Evolutionary conservation across 2,797 vertebrate genomes (phyloP), one percentile per base, ranked within the genome.

Genomic region (Natrix natrix): DNA sequence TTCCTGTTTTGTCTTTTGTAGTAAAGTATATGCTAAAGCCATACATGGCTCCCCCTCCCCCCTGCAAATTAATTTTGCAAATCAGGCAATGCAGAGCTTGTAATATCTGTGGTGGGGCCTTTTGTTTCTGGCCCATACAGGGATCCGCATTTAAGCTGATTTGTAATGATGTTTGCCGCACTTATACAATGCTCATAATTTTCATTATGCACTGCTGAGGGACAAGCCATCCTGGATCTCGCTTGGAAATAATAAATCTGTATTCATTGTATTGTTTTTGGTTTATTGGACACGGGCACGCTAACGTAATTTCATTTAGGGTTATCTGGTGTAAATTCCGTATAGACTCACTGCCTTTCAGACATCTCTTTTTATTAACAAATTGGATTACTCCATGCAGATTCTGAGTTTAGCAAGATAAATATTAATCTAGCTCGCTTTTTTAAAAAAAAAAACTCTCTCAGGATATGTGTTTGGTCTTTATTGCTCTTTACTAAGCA

Each of bases 231-330:
- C 83, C 96, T 96, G 96, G 95, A 93, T 93, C 93, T 96, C 92
- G 90, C 93, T 96, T 95, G 95, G 93, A 94, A 94, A 97, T 93
- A 95, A 94, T 95, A 95, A 95, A 96, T 95, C 91, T 95, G 91
- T 93, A 94, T 96, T 95, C 92, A 91, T 92, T 93, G 95, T 93
- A 92, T 94, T 96, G 91, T 96, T 96, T 78, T 95, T 48, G 69
- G 43, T 94, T 96, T 92, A 94, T 91, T 96, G 74, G 52, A 96
- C 86, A 90, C 43, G 74, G 52, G 96, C 86, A 90, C n/a, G 93
- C 57, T 52, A 96, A 78, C 87, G 95, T 94, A 94, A 95, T 96
- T 97, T n/a, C 63, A 54, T 97, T 95, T 83, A 94, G 43, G 91
- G 43, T 88, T 83, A 32, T 94, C 92, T 89, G 92, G 89, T 60